Conservation (phyloP, 2,113 vertebrate genomes). For the Serinus canaria region DNA sequence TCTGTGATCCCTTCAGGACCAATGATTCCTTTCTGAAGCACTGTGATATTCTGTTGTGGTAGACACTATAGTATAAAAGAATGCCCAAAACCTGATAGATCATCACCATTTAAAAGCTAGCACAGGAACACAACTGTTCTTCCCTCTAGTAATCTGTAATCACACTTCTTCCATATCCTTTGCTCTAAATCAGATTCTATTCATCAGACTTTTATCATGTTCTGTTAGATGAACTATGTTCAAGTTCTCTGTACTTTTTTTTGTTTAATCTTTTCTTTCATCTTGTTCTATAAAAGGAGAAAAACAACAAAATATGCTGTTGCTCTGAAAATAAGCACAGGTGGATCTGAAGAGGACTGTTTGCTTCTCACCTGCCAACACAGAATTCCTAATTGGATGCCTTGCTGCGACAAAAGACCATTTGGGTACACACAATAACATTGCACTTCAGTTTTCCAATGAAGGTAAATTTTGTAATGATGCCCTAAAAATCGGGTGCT, state of each 20-base stretch:
- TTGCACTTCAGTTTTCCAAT: not conserved
- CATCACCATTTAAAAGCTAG: not conserved
- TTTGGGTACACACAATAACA: not conserved
- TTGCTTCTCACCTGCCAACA: slow-evolving; percentile 37
- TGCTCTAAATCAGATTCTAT: not conserved
- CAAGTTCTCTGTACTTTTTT: not conserved
- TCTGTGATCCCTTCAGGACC: not conserved
- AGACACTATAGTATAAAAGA: not conserved
- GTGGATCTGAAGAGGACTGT: not conserved
- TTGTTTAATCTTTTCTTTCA: not conserved
- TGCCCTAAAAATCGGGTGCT: not conserved
- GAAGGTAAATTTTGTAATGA: not conserved
- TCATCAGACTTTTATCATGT: not conserved
- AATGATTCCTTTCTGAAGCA: not conserved
- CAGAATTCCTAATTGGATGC: slow-evolving; percentile 9
- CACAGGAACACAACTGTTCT: not conserved
- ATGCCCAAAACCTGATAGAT: not conserved
- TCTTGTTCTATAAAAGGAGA: not conserved
- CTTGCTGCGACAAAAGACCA: not conserved
- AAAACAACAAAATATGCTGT: not conserved
- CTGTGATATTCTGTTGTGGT: not conserved
- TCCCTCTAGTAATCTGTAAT: not conserved
- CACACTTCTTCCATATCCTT: not conserved
- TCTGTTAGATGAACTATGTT: not conserved
- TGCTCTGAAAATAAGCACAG: not conserved